These are phyloP conservation scores for Oxycera nigricornis DNA, from an alignment of 2,888 invertebrate genomes.

Conservation along the genomic window DNA sequence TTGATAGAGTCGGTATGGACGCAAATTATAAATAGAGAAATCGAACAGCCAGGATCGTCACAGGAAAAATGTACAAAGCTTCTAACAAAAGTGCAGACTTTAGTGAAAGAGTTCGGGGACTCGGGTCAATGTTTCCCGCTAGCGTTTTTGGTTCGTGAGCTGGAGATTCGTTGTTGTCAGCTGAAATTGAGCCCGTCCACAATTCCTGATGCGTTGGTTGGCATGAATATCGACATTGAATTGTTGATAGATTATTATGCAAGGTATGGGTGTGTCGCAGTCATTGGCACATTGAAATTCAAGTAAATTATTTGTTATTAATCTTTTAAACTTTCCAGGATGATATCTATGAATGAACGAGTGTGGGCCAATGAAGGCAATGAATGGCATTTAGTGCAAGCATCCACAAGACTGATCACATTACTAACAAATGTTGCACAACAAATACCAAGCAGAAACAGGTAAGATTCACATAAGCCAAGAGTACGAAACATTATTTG, in stretches of 20 bases:
- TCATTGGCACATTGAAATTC: background rate
- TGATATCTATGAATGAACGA: slow-evolving; percentile 82
- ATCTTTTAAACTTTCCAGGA: slow-evolving; percentile 64
- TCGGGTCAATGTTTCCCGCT: slow-evolving; percentile 89
- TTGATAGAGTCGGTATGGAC: slow-evolving; percentile 92
- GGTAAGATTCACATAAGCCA: slow-evolving; percentile 50
- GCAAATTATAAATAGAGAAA: slow-evolving; percentile 69
- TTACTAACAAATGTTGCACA: slow-evolving; percentile 71
- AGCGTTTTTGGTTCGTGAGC: slow-evolving; percentile 80
- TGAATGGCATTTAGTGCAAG: slow-evolving; percentile 84
- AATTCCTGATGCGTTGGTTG: slow-evolving; percentile 78
- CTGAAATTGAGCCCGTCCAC: slow-evolving; percentile 74
- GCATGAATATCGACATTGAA: slow-evolving; percentile 78
- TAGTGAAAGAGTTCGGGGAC: slow-evolving; percentile 80
- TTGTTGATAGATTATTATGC: slow-evolving; percentile 84
- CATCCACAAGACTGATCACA: slow-evolving; percentile 75
- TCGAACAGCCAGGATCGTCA: slow-evolving; percentile 58
- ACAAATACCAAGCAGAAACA: slow-evolving; percentile 63
- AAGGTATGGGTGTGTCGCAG: slow-evolving; percentile 52
- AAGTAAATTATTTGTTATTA: background rate
- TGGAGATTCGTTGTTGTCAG: slow-evolving; percentile 80
- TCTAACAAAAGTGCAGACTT: slow-evolving; percentile 76
- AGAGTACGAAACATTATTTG: background rate
- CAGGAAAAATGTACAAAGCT: slow-evolving; percentile 72
- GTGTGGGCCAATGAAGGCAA: slow-evolving; percentile 86